Conservation (phyloP, 2,113 vertebrate species). For the Gallinago media region DNA sequence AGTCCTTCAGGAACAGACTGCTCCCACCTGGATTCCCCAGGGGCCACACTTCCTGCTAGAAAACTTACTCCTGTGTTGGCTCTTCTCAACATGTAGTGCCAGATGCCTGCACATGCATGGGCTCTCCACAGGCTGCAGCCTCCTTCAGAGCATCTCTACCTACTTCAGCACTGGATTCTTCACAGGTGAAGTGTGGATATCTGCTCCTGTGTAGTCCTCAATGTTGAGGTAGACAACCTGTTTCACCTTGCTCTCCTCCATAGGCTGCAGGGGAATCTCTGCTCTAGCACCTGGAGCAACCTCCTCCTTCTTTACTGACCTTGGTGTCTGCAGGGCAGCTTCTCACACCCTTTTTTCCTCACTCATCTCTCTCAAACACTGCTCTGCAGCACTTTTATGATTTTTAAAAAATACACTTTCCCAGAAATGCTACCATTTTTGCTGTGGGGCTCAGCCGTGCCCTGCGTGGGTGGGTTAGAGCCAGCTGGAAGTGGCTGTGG, state of each 20-base stretch:
- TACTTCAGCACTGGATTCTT: accelerated
- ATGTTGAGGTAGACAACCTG: not conserved
- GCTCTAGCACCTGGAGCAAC: accelerated
- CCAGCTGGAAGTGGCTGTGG: accelerated
- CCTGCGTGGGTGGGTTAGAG: accelerated
- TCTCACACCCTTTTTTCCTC: not conserved
- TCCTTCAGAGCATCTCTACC: not conserved
- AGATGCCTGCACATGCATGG: not conserved
- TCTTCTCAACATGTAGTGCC: not conserved
- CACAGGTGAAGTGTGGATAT: not conserved
- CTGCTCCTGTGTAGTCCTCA: not conserved
- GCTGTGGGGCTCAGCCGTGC: accelerated
- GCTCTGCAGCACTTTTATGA: not conserved
- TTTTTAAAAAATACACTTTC: not conserved
- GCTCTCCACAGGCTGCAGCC: not conserved
- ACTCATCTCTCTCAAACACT: not conserved
- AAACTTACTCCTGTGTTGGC: not conserved
- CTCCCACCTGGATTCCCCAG: not conserved
- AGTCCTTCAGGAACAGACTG: not conserved
- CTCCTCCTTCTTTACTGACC: not conserved
- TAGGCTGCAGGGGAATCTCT: not conserved
- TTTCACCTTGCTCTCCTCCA: not conserved
- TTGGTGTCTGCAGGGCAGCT: not conserved
- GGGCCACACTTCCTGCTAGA: not conserved
- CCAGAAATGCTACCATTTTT: not conserved